Evolutionary conservation across 2,113 vertebrate genomes (phyloP), one percentile per base, ranked within the genome.

Genomic region (Poeciliopsis prolifica): DNA sequence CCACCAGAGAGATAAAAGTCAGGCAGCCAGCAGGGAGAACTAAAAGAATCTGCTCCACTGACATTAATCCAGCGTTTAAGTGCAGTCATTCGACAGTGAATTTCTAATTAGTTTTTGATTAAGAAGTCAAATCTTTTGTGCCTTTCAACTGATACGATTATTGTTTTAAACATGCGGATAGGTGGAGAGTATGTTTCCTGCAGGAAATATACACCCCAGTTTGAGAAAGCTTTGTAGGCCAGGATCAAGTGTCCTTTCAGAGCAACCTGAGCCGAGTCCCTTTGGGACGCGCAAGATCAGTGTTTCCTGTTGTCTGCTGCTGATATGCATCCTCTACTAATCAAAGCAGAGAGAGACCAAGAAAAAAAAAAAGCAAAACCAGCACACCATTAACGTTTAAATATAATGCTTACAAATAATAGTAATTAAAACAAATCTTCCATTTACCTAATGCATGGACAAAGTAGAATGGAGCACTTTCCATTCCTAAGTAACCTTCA

Each of bases 131-230:
- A 63, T 17, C 33, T 19, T 33, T 65, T 69, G 40, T 62, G 26
- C 0, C 13, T 51, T 15, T 70, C 63, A 61, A 10, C 78, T 83
- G 70, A 51, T 5, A 48, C 5, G 44, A 61, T 81, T 74, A 86
- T 90, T 87, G 86, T 90, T 90, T 72, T 44, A 70, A 79, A 61
- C 71, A 68, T 73, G 62, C 26, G 60, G 37, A 78, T 75, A 78
- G 88, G 90, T 93, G 79, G 68, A 26, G 85, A 90, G 91, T 89
- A 37, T 37, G 35, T 91, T 71, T 78, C 65, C 61, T 61, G 44
- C 51, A 61, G 64, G 86, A 93, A 94, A 85, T 75, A 85, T 91
- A 94, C 81, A 94, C 90, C 90, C 65, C 40, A 28, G 87, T 86
- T 87, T 87, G 75, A 1, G 28, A 80, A 68, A 87, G 75, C 82